A percentile compares a stretch with the other conserved stretches of the same genome.
These are phyloP conservation scores for Aplodontia rufa DNA, from an alignment of 2,113 vertebrate genomes.

Conservation along the genomic window DNA sequence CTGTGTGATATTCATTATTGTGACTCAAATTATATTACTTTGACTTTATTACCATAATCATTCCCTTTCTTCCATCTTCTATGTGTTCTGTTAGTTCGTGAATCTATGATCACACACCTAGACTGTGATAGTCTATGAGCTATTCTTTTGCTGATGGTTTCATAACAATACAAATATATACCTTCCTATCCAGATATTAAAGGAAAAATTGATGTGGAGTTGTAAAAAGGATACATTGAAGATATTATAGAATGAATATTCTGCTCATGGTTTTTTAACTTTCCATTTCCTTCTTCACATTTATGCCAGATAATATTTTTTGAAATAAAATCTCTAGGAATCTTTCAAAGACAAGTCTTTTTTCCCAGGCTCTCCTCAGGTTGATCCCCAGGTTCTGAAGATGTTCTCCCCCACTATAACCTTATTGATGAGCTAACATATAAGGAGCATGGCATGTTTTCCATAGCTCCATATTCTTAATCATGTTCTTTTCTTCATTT, in stretches of 20 bases:
- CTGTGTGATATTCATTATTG: not conserved
- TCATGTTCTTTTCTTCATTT: not conserved
- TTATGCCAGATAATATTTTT: not conserved
- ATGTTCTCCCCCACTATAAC: not conserved
- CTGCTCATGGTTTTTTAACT: not conserved
- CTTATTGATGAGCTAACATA: not conserved
- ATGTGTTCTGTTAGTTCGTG: not conserved
- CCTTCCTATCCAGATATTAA: not conserved
- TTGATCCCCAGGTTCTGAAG: not conserved
- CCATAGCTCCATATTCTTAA: not conserved
- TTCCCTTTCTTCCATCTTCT: not conserved
- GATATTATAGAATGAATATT: not conserved
- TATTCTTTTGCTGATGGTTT: not conserved
- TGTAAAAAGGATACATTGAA: not conserved
- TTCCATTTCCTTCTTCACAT: not conserved
- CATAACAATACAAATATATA: not conserved
- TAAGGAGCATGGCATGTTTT: not conserved
- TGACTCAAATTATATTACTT: not conserved
- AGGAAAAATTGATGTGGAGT: not conserved
- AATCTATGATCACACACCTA: not conserved
- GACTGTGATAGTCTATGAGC: not conserved
- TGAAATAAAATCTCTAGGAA: not conserved
- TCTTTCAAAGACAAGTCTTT: not conserved
- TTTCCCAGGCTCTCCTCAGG: not conserved
- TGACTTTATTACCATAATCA: not conserved